These are phyloP conservation scores for Calephelis perditalis DNA, from an alignment of 2,888 invertebrate species.

Conservation along the genomic window DNA sequence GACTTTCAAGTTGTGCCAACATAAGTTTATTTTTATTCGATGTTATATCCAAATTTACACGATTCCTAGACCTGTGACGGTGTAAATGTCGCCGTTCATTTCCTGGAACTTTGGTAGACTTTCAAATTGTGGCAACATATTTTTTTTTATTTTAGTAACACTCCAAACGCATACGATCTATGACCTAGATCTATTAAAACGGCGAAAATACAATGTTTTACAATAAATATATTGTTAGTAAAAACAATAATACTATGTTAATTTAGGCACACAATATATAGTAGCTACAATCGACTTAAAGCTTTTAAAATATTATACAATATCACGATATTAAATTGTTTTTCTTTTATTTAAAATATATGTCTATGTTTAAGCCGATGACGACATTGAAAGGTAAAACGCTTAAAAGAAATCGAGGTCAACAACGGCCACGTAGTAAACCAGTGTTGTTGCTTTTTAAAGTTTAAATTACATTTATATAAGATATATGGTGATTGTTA, in stretches of 20 bases:
- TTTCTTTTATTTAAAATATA: constrained; percentile 8
- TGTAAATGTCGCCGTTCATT: constrained; percentile 37
- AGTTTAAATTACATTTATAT: constrained; percentile 37
- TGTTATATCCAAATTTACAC: too few species aligned
- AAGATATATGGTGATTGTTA: constrained; percentile 20
- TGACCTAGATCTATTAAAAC: too few species aligned
- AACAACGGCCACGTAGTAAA: constrained; percentile 65
- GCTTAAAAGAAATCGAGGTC: constrained; percentile 78
- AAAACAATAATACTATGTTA: too few species aligned
- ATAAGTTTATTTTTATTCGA: background rate
- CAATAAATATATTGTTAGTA: too few species aligned
- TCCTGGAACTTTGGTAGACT: background rate
- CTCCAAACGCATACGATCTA: too few species aligned
- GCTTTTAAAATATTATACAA: background rate
- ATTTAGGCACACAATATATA: too few species aligned
- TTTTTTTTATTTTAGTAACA: too few species aligned
- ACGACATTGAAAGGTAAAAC: constrained; percentile 73
- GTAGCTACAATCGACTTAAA: too few species aligned
- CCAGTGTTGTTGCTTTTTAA: constrained; percentile 48
- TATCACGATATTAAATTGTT: background rate
- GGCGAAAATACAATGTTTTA: too few species aligned
- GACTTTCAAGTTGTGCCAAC: background rate
- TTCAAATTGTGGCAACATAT: background rate
- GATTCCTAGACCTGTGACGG: constrained; percentile 22
- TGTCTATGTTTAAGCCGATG: constrained; percentile 37